Evolutionary conservation across 2,888 invertebrate species (phyloP).

Genomic region (Stegana nigrithorax): DNA sequence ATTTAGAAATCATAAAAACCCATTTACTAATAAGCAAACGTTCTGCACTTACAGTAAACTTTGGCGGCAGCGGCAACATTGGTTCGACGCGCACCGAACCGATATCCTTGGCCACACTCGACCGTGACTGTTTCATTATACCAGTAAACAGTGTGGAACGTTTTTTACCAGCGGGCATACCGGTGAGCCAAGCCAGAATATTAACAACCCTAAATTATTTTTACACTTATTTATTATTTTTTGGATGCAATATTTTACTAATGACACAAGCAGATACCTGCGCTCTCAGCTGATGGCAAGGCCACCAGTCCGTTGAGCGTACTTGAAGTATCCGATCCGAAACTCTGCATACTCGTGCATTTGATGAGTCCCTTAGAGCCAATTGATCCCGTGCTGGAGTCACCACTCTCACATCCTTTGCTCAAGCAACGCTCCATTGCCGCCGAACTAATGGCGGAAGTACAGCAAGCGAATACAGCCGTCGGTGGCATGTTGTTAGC

Average conservation of each 20-base stretch:
- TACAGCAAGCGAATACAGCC: slow-evolving; percentile 77
- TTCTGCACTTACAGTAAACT: slow-evolving; percentile 57
- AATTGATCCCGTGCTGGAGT: slow-evolving; percentile 86
- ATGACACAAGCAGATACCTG: slow-evolving; percentile 70
- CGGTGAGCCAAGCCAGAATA: slow-evolving; percentile 71
- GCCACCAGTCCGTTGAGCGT: slow-evolving; percentile 75
- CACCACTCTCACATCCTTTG: slow-evolving; percentile 83
- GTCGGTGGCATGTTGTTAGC: slow-evolving; percentile 87
- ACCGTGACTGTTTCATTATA: slow-evolving; percentile 93
- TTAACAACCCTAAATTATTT: not conserved
- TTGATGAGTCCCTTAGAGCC: slow-evolving; percentile 90
- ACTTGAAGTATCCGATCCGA: slow-evolving; percentile 88
- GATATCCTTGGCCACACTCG: slow-evolving; percentile 83
- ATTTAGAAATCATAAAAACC: not conserved
- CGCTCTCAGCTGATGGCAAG: slow-evolving; percentile 74
- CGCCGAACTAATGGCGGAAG: slow-evolving; percentile 80
- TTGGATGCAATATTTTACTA: not conserved
- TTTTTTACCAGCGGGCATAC: slow-evolving; percentile 90
- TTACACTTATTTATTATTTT: not conserved
- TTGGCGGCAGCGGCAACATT: slow-evolving; percentile 46
- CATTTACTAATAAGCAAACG: not conserved
- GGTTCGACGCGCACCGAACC: slow-evolving; percentile 72
- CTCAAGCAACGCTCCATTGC: slow-evolving; percentile 83
- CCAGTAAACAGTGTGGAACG: slow-evolving; percentile 89
- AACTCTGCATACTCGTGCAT: slow-evolving; percentile 87